phyloP scores from a whole-genome alignment of 2,888 invertebrate genomes.

The Monoplex corrugatus region DNA sequence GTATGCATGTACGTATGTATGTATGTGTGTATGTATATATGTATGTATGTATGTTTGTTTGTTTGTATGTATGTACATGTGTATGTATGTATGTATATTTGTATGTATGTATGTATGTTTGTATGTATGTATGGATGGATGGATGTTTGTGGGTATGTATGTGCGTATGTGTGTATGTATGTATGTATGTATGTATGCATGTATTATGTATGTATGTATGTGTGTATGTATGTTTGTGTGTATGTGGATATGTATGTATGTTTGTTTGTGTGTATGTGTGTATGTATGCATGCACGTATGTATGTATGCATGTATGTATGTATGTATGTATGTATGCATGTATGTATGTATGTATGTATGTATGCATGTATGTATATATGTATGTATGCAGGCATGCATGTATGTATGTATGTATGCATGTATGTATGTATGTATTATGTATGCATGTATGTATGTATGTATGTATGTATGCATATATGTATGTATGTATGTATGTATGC shows the following conservation, averaged over 20 bases:
- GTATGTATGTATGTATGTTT: not conserved
- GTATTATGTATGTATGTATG: too few species aligned
- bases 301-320: too few species aligned
- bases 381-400: not conserved
- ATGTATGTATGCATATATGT: not conserved
- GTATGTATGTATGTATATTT: not conserved
- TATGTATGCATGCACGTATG: not conserved
- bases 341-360: not conserved
- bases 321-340: not conserved
- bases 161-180: not conserved
- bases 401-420: not conserved
- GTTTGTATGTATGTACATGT: not conserved
- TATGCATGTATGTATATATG: not conserved
- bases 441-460: not conserved
- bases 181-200: not conserved
- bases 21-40: too few species aligned
- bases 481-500: too few species aligned
- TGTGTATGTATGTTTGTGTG: not conserved
- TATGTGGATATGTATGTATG: not conserved
- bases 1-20: too few species aligned
- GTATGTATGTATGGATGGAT: not conserved
- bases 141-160: too few species aligned
- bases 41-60: too few species aligned
- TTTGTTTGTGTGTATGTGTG: not conserved
- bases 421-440: not conserved